Evolutionary conservation across 2,797 vertebrate species (phyloP).

Genomic region (Lates japonicus): DNA sequence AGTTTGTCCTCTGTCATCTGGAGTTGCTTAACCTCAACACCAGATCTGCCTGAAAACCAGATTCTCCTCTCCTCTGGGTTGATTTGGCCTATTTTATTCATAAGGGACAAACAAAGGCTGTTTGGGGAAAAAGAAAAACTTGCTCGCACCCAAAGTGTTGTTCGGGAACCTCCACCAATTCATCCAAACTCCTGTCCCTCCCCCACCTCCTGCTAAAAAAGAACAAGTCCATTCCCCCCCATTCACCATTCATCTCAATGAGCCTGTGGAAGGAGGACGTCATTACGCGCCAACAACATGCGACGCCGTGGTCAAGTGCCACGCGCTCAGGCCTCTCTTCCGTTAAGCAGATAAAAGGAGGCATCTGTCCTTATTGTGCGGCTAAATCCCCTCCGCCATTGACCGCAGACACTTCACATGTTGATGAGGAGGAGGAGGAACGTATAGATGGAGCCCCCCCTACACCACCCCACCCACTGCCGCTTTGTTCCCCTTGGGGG

Average conservation of each 20-base stretch:
- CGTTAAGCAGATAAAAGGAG: slow-evolving; percentile 81
- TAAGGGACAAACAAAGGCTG: slow-evolving; percentile 44
- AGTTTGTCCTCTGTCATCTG: slow-evolving; percentile 1
- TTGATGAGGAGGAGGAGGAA: slow-evolving; percentile 73
- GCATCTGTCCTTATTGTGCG: slow-evolving; percentile 85
- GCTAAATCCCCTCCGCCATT: slow-evolving; percentile 74
- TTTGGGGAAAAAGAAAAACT: slow-evolving; percentile 21
- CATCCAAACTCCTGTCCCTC: slow-evolving; percentile 13
- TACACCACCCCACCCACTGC: not conserved
- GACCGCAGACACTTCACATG: slow-evolving; percentile 82
- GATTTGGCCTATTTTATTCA: slow-evolving; percentile 33
- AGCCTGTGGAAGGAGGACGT: slow-evolving; percentile 44
- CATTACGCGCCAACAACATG: slow-evolving; percentile 49
- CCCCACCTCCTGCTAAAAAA: slow-evolving; percentile 33
- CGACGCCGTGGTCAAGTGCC: slow-evolving; percentile 68
- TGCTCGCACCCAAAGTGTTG: slow-evolving; percentile 18
- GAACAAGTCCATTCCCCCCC: slow-evolving; percentile 22
- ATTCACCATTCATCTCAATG: slow-evolving; percentile 55
- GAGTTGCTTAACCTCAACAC: not conserved
- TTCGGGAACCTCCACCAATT: slow-evolving; percentile 32
- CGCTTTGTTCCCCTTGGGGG: slow-evolving; percentile 50
- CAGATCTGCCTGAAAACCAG: not conserved
- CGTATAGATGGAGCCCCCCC: slow-evolving; percentile 49
- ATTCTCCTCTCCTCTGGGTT: not conserved
- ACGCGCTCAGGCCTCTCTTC: slow-evolving; percentile 77